These are phyloP conservation scores for Mionectes olivaceus DNA, from an alignment of 2,797 vertebrate genomes.

Conservation along the genomic window DNA sequence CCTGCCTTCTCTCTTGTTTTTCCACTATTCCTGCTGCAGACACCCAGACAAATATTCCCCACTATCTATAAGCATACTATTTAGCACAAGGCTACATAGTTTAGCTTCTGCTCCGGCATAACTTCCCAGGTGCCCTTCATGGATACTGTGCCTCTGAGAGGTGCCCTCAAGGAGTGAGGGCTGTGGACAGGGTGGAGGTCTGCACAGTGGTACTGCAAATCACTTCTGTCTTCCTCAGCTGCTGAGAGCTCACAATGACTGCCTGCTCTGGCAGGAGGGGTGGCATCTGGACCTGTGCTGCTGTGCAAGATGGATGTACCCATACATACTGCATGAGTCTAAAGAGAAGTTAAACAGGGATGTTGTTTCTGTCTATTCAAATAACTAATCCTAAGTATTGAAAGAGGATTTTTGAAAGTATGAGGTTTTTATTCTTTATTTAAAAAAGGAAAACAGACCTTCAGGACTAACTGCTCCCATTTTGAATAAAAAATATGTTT, in stretches of 20 bases:
- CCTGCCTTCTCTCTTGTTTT: background rate
- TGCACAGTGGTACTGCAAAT: background rate
- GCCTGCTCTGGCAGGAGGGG: background rate
- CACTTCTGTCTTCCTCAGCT: background rate
- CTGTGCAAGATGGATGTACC: background rate
- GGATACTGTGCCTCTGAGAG: background rate
- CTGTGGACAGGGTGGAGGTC: background rate
- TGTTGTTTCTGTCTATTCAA: background rate
- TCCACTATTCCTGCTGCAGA: background rate
- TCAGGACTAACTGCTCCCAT: background rate
- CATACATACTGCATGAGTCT: background rate
- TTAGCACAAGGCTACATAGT: background rate
- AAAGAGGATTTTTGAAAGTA: background rate
- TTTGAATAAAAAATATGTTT: background rate
- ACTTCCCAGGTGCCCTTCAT: rapidly evolving
- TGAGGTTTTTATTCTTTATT: background rate
- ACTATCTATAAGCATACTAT: background rate
- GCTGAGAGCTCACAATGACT: background rate
- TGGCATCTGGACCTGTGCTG: background rate
- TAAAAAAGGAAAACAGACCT: background rate
- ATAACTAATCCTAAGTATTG: background rate
- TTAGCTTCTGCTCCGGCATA: background rate
- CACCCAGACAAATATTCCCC: background rate
- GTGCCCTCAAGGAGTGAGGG: rapidly evolving
- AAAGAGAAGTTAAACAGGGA: background rate